phyloP scores from a whole-genome alignment of 2,888 invertebrate genomes.

The Ormyrus pomaceus region DNA sequence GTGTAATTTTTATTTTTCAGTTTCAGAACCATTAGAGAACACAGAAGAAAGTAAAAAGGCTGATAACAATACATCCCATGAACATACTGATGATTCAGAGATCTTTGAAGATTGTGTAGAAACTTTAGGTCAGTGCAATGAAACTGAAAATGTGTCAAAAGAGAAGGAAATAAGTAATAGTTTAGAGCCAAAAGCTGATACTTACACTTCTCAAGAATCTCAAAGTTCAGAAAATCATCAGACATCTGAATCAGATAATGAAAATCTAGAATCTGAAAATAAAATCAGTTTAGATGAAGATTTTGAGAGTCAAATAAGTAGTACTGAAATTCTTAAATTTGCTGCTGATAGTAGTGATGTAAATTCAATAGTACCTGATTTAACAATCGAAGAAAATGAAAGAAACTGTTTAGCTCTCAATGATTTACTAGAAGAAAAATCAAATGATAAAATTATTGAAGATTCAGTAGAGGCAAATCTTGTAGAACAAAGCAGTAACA shows the following conservation, averaged over 20 bases:
- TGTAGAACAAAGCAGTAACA: neutral
- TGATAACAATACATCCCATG: neutral
- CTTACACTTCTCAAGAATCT: constrained; percentile 69
- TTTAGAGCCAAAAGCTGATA: constrained; percentile 67
- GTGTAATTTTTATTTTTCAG: constrained; percentile 22
- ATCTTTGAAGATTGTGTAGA: neutral
- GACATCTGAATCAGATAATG: constrained; percentile 13
- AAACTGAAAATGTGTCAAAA: neutral
- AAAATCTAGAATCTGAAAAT: constrained; percentile 6
- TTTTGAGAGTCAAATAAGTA: neutral
- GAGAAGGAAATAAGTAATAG: constrained; percentile 61
- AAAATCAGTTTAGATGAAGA: neutral
- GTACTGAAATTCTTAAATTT: neutral
- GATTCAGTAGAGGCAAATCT: neutral
- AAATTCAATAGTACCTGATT: constrained; percentile 3
- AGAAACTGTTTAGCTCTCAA: constrained; percentile 2
- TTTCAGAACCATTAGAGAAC: neutral
- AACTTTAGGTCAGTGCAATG: neutral
- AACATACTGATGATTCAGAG: constrained; percentile 13
- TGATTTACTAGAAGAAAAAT: neutral
- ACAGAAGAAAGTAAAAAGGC: neutral
- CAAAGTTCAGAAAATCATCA: constrained; percentile 55
- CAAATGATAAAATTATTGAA: constrained; percentile 4
- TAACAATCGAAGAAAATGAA: constrained; percentile 18
- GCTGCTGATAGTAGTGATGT: neutral